Evolutionary conservation across 2,797 vertebrate species (phyloP).

Genomic region (Botia kubotai): DNA sequence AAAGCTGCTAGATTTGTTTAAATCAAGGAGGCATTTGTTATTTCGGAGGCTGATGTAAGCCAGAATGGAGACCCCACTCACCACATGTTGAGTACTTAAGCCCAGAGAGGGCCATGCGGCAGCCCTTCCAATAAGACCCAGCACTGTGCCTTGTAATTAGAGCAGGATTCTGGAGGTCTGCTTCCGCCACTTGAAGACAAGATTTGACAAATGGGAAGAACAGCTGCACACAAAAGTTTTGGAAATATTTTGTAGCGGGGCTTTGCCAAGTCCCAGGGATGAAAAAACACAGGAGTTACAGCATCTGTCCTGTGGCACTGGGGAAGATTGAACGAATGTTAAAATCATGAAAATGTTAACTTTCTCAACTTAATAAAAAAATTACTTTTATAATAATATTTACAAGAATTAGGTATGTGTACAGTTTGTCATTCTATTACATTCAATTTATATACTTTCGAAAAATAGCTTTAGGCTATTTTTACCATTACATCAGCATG

Average conservation of each 20-base stretch:
- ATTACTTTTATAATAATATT: no score
- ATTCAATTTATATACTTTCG: no score
- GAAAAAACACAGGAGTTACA: slow-evolving; percentile 59
- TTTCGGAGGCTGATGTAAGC: slow-evolving; percentile 44
- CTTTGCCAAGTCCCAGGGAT: slow-evolving; percentile 74
- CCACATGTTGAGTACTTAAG: slow-evolving; percentile 60
- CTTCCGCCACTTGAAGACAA: slow-evolving; percentile 76
- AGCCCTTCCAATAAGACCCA: slow-evolving; percentile 50
- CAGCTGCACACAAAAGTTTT: slow-evolving; percentile 82
- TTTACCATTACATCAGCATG: no score
- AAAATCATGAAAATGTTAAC: no score
- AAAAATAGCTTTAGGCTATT: no score
- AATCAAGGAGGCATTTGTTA: slow-evolving; percentile 55
- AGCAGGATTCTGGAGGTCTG: slow-evolving; percentile 69
- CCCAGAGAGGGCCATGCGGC: slow-evolving; percentile 42
- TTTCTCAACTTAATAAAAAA: no score
- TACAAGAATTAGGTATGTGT: no score
- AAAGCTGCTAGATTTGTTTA: slow-evolving; percentile 35
- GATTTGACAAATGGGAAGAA: slow-evolving; percentile 82
- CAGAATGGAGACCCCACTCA: slow-evolving; percentile 50
- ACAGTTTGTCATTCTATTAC: no score
- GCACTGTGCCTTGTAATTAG: slow-evolving; percentile 62
- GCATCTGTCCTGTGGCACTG: slow-evolving; percentile 68
- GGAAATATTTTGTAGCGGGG: slow-evolving; percentile 74
- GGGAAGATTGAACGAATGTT: background rate